phyloP scores from a whole-genome alignment of 2,888 invertebrate species.

The Pterostichus madidus region DNA sequence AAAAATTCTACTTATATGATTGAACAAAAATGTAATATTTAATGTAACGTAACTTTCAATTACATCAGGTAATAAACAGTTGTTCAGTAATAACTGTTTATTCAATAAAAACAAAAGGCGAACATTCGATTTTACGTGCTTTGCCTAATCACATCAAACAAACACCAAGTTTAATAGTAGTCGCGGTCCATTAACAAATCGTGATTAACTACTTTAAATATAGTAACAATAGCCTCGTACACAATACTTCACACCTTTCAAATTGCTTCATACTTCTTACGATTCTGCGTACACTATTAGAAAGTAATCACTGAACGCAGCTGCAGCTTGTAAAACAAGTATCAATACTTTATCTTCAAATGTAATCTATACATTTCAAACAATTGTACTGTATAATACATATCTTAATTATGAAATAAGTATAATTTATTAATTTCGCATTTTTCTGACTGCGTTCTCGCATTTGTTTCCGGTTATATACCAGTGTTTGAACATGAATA shows the following conservation, averaged over 20 bases:
- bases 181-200: slow-evolving; percentile 43
- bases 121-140: neutral
- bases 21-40: no score
- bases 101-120: neutral
- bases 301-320: slow-evolving; percentile 21
- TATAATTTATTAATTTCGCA: slow-evolving; percentile 13
- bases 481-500: neutral
- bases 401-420: slow-evolving; percentile 33
- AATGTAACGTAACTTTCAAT: neutral
- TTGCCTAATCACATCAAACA: neutral
- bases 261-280: slow-evolving; percentile 30
- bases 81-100: neutral
- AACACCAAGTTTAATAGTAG: neutral
- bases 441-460: neutral
- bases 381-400: neutral
- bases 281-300: slow-evolving; percentile 23
- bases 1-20: no score
- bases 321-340: slow-evolving; percentile 1
- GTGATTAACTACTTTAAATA: slow-evolving; percentile 48
- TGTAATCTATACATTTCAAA: slow-evolving; percentile 24
- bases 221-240: slow-evolving; percentile 29
- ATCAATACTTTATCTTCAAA: slow-evolving; percentile 11
- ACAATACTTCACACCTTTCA: slow-evolving; percentile 35
- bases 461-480: neutral
- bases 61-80: neutral